Conservation (phyloP, 2,888 invertebrate genomes). For the Phyllotreta striolata region DNA sequence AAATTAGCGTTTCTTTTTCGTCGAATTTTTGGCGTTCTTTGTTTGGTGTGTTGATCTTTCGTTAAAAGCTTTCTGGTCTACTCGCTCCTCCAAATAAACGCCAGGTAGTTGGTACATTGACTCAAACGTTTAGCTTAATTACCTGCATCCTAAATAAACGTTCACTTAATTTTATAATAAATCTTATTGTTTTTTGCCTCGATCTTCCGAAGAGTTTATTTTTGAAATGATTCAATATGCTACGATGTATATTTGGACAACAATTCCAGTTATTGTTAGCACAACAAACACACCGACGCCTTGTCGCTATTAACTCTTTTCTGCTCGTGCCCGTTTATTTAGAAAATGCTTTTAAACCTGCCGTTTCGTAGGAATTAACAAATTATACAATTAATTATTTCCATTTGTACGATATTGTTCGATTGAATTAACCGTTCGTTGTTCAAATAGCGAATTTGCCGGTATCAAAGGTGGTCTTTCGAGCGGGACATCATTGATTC, state of each 20-base stretch:
- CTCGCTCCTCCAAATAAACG: constrained; percentile 1
- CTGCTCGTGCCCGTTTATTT: not conserved
- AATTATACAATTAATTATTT: constrained; percentile 1
- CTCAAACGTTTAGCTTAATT: constrained; percentile 22
- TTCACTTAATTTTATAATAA: constrained; percentile 25
- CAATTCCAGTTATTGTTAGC: constrained; percentile 10
- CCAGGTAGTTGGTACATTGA: constrained; percentile 10
- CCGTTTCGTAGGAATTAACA: not conserved
- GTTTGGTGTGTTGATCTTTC: too few relatives aligned
- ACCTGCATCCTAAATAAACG: constrained; percentile 26
- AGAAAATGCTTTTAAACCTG: not conserved
- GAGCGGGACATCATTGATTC: constrained; percentile 5
- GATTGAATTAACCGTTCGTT: not conserved
- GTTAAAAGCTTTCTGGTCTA: not conserved
- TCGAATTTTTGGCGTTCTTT: too few relatives aligned
- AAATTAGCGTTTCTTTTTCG: too few relatives aligned
- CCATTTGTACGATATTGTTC: not conserved
- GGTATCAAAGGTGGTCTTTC: constrained; percentile 4
- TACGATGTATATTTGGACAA: constrained; percentile 8
- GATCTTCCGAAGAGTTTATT: not conserved
- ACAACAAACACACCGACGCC: constrained; percentile 8
- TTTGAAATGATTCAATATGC: constrained; percentile 10
- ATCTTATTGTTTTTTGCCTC: constrained; percentile 17
- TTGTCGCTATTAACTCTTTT: too few relatives aligned
- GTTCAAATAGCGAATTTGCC: constrained; percentile 5